Base-by-base conservation (phyloP, 2,797 vertebrate species). In the Anisognathus igniventris region DNA sequence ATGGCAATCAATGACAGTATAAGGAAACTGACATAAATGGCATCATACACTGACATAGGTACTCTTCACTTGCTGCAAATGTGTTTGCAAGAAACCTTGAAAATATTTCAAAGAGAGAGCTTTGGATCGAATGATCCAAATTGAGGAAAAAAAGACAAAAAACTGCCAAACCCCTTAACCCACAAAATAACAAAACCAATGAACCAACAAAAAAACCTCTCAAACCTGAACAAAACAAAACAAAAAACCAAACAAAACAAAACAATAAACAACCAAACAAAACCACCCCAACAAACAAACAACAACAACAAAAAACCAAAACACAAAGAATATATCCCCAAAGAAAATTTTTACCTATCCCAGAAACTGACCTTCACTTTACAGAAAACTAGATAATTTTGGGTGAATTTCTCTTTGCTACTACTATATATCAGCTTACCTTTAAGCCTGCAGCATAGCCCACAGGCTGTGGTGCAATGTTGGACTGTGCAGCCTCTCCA, bases 361-460 rank as follows among this genome's bases (percentile, higher is more conserved):
- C 25, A 35, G 15, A 89, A 88, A 65, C 1, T 39, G 21, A 83
- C 9, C 5, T 62, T 66, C 16, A 13, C 12, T 47, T 79, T 23
- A 54, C 2, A 19, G 54, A 54, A 90, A 78, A 45, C n/a, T 3
- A 61, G 44, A 58, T 40, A 25, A 16, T 57, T 78, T 31, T 23
- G 22, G 1, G 31, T 45, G 4, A 73, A 42, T 5, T 17, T 56
- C 24, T 86, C 48, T 80, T 54, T 8, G 31, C 30, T 53, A 25
- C 7, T 27, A 9, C 20, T 27, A 53, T 0, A 0, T 7, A 73
- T 39, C 11, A 39, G 88, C 97, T 96, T 91, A 99, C 99, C 98
- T 99, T 99, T 76, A 99, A 96, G 12, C 99, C 99, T 14, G 99
- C 99, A 30, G 99, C 99, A 39, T 99, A 99, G 61, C 99, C 99